Evolutionary conservation across 2,797 vertebrate species (phyloP), one percentile per base, ranked within the genome.

Genomic region (Pipistrellus nathusii): DNA sequence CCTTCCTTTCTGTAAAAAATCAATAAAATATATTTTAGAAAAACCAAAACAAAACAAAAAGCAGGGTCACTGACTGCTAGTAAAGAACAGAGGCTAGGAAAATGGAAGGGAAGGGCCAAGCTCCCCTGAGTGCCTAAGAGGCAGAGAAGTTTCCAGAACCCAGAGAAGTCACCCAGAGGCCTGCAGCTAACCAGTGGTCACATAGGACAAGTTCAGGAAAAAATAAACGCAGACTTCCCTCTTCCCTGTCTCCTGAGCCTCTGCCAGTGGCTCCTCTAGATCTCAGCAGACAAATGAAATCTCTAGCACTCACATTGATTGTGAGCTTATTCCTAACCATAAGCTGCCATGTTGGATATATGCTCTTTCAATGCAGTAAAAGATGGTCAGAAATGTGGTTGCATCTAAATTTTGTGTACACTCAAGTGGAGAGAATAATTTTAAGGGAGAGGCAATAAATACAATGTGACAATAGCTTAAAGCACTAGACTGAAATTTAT

Each of bases 261-360:
- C 62, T 59, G 21, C 12, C 21, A 14, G 11, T 17, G 7, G 41
- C 30, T 62, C 9, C 48, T 41, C 18, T 6, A 53, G 23, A 68
- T 32, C 3, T 32, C 15, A 46, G 4, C 11, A 20, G 32, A 44
- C 32, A 53, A 66, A 59, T 38, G 46, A 93, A 82, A 73, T 75
- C 75, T 18, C 25, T 25, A 82, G 10, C 27, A 62, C 11, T 76
- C n/a, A 35, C 38, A 18, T 62, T 44, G 2, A 75, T 32, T 41
- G 55, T 27, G 44, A 85, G 18, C 11, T 71, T 84, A 68, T 85
- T 90, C 85, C 30, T 94, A 81, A 68, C 32, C 73, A n/a, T 92
- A 59, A 90, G 18, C 13, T 46, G 21, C 17, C 35, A 1, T 13
- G n/a, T 59, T 21, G 4, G 9, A 59, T 30, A 77, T 55, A 77